Conservation (phyloP, 1,140 invertebrate genomes). For the Chymomyza costata region DNA sequence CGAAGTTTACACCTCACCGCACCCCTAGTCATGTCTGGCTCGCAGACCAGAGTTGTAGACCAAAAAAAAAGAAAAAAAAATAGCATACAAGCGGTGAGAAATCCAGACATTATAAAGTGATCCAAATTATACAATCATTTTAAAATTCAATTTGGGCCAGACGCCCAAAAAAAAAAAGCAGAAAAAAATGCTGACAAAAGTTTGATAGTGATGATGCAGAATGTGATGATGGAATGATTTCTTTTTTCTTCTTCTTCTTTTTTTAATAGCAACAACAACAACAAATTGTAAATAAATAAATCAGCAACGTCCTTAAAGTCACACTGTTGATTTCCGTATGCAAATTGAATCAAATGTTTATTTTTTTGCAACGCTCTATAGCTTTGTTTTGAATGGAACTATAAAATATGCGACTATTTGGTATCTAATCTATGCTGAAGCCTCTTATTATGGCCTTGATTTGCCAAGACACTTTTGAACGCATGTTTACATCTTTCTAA, state of each 20-base stretch:
- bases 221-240: slow-evolving; percentile 14
- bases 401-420: no score
- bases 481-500: no score
- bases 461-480: no score
- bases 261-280: slow-evolving; percentile 28
- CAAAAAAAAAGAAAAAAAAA: slow-evolving; percentile 4
- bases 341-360: slow-evolving; percentile 41
- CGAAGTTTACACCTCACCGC: slow-evolving; percentile 1
- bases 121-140: slow-evolving; percentile 73
- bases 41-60: slow-evolving; percentile 14
- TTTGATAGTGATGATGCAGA: slow-evolving; percentile 27
- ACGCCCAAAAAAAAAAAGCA: slow-evolving; percentile 36
- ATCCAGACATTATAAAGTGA: slow-evolving; percentile 67
- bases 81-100: slow-evolving; percentile 36
- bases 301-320: slow-evolving; percentile 68
- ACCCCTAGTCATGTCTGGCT: not conserved
- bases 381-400: no score
- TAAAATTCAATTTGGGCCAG: slow-evolving; percentile 70
- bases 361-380: no score
- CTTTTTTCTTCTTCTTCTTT: slow-evolving; percentile 26
- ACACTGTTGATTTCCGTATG: slow-evolving; percentile 69
- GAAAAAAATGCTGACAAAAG: no score
- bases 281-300: slow-evolving; percentile 59
- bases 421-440: no score
- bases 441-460: no score